phyloP scores from a whole-genome alignment of 2,888 invertebrate genomes.

The Deroplatys truncata region DNA sequence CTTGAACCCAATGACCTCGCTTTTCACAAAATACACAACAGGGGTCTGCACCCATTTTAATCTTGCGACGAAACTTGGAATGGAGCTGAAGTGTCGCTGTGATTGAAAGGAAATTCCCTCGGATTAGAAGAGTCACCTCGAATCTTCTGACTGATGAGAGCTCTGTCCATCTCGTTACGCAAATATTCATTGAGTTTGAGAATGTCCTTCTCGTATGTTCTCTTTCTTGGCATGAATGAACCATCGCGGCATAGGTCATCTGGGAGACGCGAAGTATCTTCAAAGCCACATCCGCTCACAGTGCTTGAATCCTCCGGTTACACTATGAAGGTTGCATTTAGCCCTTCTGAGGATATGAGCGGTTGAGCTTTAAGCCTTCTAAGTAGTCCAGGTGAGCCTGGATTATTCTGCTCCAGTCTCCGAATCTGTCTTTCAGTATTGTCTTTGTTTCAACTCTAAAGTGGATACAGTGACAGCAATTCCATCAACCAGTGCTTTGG shows the following conservation, averaged over 20 bases:
- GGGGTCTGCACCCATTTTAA: background rate
- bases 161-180: too few relatives aligned
- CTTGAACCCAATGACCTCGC: background rate
- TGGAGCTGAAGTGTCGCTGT: background rate
- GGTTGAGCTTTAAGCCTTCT: too few relatives aligned
- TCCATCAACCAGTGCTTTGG: background rate
- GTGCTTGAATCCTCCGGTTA: background rate
- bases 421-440: background rate
- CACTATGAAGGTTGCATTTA: background rate
- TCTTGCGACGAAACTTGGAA: background rate
- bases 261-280: too few relatives aligned
- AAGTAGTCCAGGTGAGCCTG: too few relatives aligned
- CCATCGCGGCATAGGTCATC: too few relatives aligned
- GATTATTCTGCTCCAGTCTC: too few relatives aligned
- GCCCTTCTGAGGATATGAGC: background rate
- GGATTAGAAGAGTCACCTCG: background rate
- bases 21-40: background rate
- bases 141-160: too few relatives aligned
- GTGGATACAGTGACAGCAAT: background rate
- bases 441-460: background rate
- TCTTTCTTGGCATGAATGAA: too few relatives aligned
- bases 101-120: background rate
- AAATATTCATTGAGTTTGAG: too few relatives aligned
- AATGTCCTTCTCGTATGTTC: too few relatives aligned
- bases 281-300: too few relatives aligned